Percentiles rank a stretch among this genome's conserved stretches.
phyloP scores from a whole-genome alignment of 2,888 invertebrate species.

The Ophioninae sp. region DNA sequence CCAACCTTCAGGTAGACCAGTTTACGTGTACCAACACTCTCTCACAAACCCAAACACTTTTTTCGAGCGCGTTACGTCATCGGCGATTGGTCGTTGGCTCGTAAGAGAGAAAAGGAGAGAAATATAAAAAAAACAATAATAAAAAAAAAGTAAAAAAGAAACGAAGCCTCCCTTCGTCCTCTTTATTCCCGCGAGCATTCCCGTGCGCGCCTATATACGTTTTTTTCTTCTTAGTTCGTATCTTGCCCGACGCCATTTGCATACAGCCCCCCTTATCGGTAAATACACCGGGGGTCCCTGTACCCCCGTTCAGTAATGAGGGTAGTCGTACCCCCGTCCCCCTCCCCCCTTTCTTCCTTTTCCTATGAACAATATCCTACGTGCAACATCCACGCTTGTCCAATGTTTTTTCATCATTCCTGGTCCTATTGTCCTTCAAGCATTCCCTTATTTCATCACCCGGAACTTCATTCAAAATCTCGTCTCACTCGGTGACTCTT shows the following conservation, averaged over 20 bases:
- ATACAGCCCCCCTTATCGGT: constrained; percentile 79
- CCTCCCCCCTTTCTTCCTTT: constrained; percentile 55
- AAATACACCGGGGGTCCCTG: constrained; percentile 77
- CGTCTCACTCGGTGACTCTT: constrained; percentile 66
- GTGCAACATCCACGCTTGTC: constrained; percentile 72
- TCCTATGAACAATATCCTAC: constrained; percentile 54
- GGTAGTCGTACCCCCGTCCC: constrained; percentile 69
- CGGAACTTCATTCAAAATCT: constrained; percentile 22
- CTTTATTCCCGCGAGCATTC: constrained; percentile 50
- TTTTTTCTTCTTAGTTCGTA: constrained; percentile 70
- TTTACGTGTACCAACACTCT: constrained; percentile 36
- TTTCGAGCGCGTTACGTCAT: constrained; percentile 46
- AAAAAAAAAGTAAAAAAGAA: constrained; percentile 62
- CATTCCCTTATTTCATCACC: constrained; percentile 60
- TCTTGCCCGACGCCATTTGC: constrained; percentile 75
- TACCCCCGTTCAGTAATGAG: constrained; percentile 73
- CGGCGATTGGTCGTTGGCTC: constrained; percentile 45
- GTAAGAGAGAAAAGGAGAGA: constrained; percentile 49
- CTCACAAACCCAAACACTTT: neutral
- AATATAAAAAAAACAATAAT: constrained; percentile 51
- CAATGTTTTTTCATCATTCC: constrained; percentile 74
- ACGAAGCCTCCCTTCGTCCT: constrained; percentile 38
- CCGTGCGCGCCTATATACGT: constrained; percentile 69
- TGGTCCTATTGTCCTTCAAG: constrained; percentile 55
- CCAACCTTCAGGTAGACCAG: constrained; percentile 62